Base-by-base conservation (phyloP, 2,888 invertebrate genomes). In the Dione vanillae region DNA sequence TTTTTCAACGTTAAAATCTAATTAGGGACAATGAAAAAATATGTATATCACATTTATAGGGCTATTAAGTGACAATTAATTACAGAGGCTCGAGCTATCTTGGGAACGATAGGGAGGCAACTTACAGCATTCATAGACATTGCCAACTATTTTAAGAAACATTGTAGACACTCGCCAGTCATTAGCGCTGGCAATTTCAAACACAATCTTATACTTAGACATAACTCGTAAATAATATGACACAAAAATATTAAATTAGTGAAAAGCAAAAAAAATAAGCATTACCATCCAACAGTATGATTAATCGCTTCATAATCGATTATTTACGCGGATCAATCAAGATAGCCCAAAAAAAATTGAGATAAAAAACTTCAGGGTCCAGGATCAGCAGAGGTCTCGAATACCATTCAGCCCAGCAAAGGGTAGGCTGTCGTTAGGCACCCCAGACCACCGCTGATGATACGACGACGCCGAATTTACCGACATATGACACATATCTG, bases 341-440 rank as follows among this genome's bases (percentile, higher is more conserved):
- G 92, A 92, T 91, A 85, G 45, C 16, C n/a, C n/a, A 76, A 81
- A 84, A 83, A 84, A 82, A 80, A 80, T 78, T 74, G 84, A 93
- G 93, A 94, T 94, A 94, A 93, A 93, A 93, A 91, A 82, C 73
- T 70, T 79, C 66, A 61, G 58, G 56, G 73, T 80, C 83, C 89
- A 91, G 91, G 92, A 93, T 93, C 93, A 94, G 93, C 93, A 93
- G 93, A 92, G 92, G 93, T 93, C 93, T 94, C 93, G 93, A 94
- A 94, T 94, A 93, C 93, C 93, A 85, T 78, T 83, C 87, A 86
- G 85, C 90, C 88, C 83, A 78, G 85, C 78, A 82, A 81, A 82
- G 79, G 83, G 84, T 80, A 75, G 87, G 84, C 88, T 83, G 82
- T 78, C 75, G 59, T 76, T 77, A 83, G 92, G 92, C 90, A 92